Evolutionary conservation across 2,888 invertebrate genomes (phyloP), one percentile per base, ranked within the genome.

Genomic region (Hyppa rectilinea): DNA sequence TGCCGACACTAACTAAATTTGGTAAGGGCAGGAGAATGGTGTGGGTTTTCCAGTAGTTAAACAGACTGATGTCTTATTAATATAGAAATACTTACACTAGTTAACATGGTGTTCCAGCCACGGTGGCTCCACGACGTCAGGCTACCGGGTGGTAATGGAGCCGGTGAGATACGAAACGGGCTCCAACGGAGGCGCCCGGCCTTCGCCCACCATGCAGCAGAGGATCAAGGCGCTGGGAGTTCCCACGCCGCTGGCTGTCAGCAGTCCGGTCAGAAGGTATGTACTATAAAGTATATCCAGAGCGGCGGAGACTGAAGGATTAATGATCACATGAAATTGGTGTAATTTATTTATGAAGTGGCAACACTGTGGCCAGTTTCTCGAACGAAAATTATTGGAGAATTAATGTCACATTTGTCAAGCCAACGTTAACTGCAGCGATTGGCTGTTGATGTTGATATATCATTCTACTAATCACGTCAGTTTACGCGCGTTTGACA

Each of bases 151-250:
- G 87, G 94, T 96, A 84, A 93, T 95, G 94, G 95, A 96, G 88
- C 92, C 96, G 83, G 88, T 96, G 85, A 91, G 95, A 45, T 95
- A 92, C 90, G 93, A 95, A 75, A 62, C 89, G 65, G 92, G 92
- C 87, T 92, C 92, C 20, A 95, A 95, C 87, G 95, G 93, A 3
- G 90, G 93, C 64, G 94, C 96, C 81, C 91, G 96, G 87, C 96
- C 95, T 0, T 98, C 98, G 88, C 98, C 98, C 69, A 98, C 98
- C 62, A 98, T 98, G 97, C 98, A 98, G 93, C 98, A 98, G 94
- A 96, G 98, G 89, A 98, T 98, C 89, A 98, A 98, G 93, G 98
- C 98, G 74, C 96, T 98, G 71, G 98, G 98, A 63, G 98, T 98
- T 84, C 98, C 98, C 72, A 98, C 98, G 79, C 98, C 98, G 49